Evolutionary conservation across 2,888 invertebrate genomes (phyloP), one percentile per base, ranked within the genome.

Genomic region (Girardia tigrina): DNA sequence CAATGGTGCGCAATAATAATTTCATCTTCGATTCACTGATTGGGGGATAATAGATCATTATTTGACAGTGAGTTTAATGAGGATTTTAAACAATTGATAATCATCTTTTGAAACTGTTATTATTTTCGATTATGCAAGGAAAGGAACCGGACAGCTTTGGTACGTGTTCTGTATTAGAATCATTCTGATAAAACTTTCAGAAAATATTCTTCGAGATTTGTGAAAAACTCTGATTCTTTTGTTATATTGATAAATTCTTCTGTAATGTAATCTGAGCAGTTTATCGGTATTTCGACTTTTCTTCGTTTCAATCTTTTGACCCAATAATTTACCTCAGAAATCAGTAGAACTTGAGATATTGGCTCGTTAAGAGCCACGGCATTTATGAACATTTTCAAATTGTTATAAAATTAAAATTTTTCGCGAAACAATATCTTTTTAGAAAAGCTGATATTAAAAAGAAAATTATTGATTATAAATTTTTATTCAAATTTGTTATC

Each of bases 351-450:
- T n/a, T 56, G 56, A 56, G 56, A 56, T 20, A 56, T 56, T 23
- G 56, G 56, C n/a, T 56, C 56, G 4, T 56, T 56, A 2, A 56
- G 20, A 56, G 56, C 56, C n/a, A 56, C 56, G 4, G 4, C 8
- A 56, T 56, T 56, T 20, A 56, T 56, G n/a, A 56, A 56, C 56
- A 56, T 56, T 56, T 56, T 56, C n/a, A 56, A 56, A 56, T 56
- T 56, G 56, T 56, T 56, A n/a, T n/a, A n/a, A n/a, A n/a, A n/a
- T n/a, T n/a, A n/a, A n/a, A n/a, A n/a, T n/a, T n/a, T n/a, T n/a
- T n/a, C n/a, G n/a, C n/a, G n/a, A n/a, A n/a, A n/a, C n/a, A n/a
- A n/a, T n/a, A n/a, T n/a, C n/a, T n/a, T n/a, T n/a, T n/a, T n/a
- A n/a, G n/a, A n/a, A n/a, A n/a, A n/a, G n/a, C n/a, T n/a, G n/a